These are phyloP conservation scores for Platyscapa corneri DNA, from an alignment of 1,140 invertebrate genomes.

Conservation along the genomic window DNA sequence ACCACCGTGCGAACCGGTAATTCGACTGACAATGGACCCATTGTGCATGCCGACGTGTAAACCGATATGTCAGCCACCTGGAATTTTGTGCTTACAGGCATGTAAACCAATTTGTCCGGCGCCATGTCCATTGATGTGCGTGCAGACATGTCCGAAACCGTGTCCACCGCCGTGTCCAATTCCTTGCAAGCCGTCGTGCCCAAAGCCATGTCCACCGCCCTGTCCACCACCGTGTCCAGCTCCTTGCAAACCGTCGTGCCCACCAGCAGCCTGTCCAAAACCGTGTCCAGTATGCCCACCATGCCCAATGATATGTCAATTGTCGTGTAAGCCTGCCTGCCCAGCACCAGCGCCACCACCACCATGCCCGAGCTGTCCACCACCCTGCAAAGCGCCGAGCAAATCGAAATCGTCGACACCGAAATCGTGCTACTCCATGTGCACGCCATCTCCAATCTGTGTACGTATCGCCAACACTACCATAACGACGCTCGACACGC, in stretches of 20 bases:
- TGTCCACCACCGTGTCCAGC: neutral
- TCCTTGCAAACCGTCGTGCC: neutral
- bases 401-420: neutral
- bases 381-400: neutral
- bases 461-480: neutral
- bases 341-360: neutral
- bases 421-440: neutral
- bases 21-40: neutral
- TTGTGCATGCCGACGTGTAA: neutral
- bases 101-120: neutral
- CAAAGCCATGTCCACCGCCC: neutral
- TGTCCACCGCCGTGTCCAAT: conserved; percentile 6
- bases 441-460: neutral
- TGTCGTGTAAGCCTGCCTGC: neutral
- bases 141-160: neutral
- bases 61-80: neutral
- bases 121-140: neutral
- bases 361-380: neutral
- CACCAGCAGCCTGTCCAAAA: neutral
- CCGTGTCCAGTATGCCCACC: conserved; percentile 12
- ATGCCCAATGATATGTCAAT: conserved; percentile 11
- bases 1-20: neutral
- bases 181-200: conserved; percentile 4
- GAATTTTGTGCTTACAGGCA: neutral
- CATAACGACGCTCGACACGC: too few species aligned